Base-by-base conservation (phyloP, 35 echinoderm and acorn worm species). In the Ptychodera flava region DNA sequence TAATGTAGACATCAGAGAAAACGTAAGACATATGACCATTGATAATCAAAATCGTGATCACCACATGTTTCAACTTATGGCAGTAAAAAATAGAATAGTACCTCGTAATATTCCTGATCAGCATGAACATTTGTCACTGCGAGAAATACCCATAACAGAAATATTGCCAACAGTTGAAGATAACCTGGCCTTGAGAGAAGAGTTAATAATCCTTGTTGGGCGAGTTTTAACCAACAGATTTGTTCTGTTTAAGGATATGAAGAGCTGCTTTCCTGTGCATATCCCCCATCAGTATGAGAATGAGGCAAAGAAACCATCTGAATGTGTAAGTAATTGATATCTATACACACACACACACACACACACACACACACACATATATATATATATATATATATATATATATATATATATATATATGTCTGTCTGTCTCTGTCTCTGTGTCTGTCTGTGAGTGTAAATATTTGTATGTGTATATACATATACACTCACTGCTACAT, bases 241-340 rank as follows among this genome's bases (percentile, higher is more conserved):
- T 22, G 22, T 6, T 64, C 6, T 12, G 22, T 64, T 64, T 22
- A 64, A 64, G 45, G 45, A 64, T 22, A 12, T 6, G 45, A 64
- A 64, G 45, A 64, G 22, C 22, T 64, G 33, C n/a, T 33, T 81
- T 30, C 79, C 79, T 10, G 79, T 14, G n/a, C 79, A 81, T 29
- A 81, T 81, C 2, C 79, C 79, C 15, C 79, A 81, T 85, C 1
- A 37, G 34, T 85, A 85, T 53, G 0, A 6, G 0, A 29, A 85
- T 0, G 2, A 36, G 16, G 38, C 83, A 29, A 34, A 85, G 35
- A 6, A 85, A 53, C 34, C 34, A 85, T 36, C 35, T 28, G 83
- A 85, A 85, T 33, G 29, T 33, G 83, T 85, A 85, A 37, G 35
- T 84, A n/a, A n/a, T n/a, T n/a, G n/a, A n/a, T n/a, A n/a, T n/a